Percentiles rank a stretch among this genome's conserved stretches.
Conservation (phyloP, 2,888 invertebrate genomes). For the Eupithecia tripunctaria region DNA sequence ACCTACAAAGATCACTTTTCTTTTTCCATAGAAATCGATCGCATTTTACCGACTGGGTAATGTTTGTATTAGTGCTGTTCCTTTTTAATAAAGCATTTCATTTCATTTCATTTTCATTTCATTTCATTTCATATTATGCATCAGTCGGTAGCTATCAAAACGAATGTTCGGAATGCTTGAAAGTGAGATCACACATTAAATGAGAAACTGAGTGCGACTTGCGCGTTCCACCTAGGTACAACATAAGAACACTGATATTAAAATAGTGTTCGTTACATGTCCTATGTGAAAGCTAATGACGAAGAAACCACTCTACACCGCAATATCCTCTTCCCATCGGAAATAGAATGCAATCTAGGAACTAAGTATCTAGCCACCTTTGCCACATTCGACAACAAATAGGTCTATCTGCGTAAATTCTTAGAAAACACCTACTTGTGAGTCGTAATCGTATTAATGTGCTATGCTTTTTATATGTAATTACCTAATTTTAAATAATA, state of each 20-base stretch:
- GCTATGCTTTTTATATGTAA: too few relatives aligned
- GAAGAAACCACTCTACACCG: not conserved
- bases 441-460: too few relatives aligned
- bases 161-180: not conserved
- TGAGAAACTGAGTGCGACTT: not conserved
- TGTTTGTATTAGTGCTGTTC: too few relatives aligned
- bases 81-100: too few relatives aligned
- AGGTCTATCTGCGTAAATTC: not conserved
- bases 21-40: too few relatives aligned
- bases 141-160: not conserved
- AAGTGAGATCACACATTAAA: not conserved
- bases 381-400: not conserved
- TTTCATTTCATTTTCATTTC: too few relatives aligned
- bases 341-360: slow-evolving; percentile 9
- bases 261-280: not conserved
- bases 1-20: slow-evolving; percentile 15
- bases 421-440: not conserved
- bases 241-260: not conserved
- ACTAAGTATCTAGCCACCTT: not conserved
- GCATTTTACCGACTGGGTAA: too few relatives aligned
- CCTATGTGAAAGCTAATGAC: not conserved
- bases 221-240: not conserved
- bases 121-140: too few relatives aligned
- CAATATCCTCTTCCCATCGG: slow-evolving; percentile 17
- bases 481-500: too few relatives aligned